phyloP scores from a whole-genome alignment of 2,113 vertebrate genomes.

The Neofelis nebulosa region DNA sequence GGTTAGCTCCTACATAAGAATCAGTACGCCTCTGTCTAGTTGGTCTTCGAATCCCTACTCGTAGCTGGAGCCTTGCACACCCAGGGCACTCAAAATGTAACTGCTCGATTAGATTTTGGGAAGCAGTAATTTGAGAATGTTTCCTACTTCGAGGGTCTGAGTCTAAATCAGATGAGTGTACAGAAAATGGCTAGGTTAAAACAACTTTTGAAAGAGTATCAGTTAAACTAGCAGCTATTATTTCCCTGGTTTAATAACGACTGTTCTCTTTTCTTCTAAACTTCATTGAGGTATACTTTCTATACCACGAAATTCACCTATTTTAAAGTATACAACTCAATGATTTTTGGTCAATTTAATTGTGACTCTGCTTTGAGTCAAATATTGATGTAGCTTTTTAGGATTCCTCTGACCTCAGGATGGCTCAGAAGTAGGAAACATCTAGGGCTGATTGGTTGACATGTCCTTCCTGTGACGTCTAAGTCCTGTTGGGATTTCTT shows the following conservation, averaged over 20 bases:
- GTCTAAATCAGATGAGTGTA: background rate
- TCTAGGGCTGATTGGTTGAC: background rate
- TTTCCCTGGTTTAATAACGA: constrained; percentile 13
- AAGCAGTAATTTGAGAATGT: background rate
- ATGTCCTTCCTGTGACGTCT: background rate
- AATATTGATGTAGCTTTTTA: background rate
- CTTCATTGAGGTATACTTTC: constrained; percentile 3
- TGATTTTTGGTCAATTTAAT: background rate
- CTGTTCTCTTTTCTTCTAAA: background rate
- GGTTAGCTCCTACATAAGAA: background rate
- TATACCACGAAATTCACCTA: background rate
- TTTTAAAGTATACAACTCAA: background rate
- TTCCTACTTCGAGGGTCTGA: background rate
- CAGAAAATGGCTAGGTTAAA: background rate
- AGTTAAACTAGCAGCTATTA: background rate
- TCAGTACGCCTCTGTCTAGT: background rate
- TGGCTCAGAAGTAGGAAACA: background rate
- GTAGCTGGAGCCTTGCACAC: background rate
- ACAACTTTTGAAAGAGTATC: background rate
- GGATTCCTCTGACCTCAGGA: background rate
- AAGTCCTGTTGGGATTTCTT: background rate
- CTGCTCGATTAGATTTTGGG: background rate
- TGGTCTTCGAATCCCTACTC: background rate
- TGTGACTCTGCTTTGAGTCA: background rate
- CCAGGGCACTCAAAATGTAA: background rate